Base-by-base conservation (phyloP, 2,797 vertebrate genomes). In the Melanotaenia pygmaea region DNA sequence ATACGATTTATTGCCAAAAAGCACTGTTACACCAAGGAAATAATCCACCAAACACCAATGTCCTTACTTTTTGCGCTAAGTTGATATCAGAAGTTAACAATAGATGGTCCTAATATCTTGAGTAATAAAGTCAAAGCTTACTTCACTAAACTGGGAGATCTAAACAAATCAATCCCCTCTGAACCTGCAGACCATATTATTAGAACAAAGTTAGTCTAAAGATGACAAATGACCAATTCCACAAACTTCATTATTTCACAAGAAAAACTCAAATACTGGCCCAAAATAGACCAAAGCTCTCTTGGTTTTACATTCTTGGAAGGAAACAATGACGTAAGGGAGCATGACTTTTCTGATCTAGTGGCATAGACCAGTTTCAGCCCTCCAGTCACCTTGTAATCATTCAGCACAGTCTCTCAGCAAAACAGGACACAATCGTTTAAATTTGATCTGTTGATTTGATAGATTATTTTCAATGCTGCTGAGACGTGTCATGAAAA, bases 291-390 rank as follows among this genome's bases (percentile, higher is more conserved):
- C 12, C 4, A 14, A 37, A 14, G 38, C 13, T 40, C 38, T 40
- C 12, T 40, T 40, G 32, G 28, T 67, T 43, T 43, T 43, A 57
- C 51, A 13, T 12, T 3, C 28, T 13, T 14, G 47, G n/a, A 43
- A 6, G 38, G 28, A 12, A 26, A 38, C 3, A 22, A n/a, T 24
- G 8, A 6, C 18, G 4, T 18, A n/a, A 38, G 5, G 24, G 6
- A 32, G 34, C 28, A 14, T 22, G 34, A 11, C 3, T 59, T 50
- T 59, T 51, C 53, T 51, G n/a, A 20, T 35, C 26, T 18, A 45
- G 14, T 14, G 40, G 32, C 18, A 54, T 9, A 65, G 38, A 58
- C 34, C 28, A 6, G 10, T 56, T 35, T 65, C 38, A 76, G 67
- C 57, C 12, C 35, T 13, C 10, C 0, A 2, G 4, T 12, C n/a